Conservation (phyloP, 2,797 vertebrate genomes). For the Acomys russatus region DNA sequence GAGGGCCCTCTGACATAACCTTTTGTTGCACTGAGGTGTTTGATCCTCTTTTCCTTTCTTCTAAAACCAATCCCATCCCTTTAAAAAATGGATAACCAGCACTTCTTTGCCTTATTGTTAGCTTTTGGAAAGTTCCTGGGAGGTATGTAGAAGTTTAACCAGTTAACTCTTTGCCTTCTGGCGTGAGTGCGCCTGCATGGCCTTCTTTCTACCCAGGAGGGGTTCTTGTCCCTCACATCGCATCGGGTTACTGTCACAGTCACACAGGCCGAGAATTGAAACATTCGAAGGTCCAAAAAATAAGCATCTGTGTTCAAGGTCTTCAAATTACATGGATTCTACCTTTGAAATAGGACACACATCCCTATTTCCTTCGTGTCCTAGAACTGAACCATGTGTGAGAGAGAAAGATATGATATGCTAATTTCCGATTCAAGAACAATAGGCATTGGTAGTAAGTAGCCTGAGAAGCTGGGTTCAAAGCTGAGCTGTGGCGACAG, state of each 20-base stretch:
- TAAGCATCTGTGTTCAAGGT: slow-evolving; percentile 66
- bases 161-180: slow-evolving; percentile 90
- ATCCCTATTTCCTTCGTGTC: slow-evolving; percentile 79
- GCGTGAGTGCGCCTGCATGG: background rate
- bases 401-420: slow-evolving; percentile 72
- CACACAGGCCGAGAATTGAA: slow-evolving; percentile 78
- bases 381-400: slow-evolving; percentile 83
- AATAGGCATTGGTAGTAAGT: slow-evolving; percentile 79
- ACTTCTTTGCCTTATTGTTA: slow-evolving; percentile 92
- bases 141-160: slow-evolving; percentile 91
- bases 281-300: slow-evolving; percentile 68
- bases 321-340: slow-evolving; percentile 80
- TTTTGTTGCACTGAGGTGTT: slow-evolving; percentile 98
- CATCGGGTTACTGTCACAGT: slow-evolving; percentile 86
- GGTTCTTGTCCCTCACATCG: slow-evolving; percentile 84
- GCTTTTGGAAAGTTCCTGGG: slow-evolving; percentile 90
- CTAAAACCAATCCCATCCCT: slow-evolving; percentile 92
- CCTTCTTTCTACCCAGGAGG: slow-evolving; percentile 55
- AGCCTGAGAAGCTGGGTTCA: slow-evolving; percentile 82
- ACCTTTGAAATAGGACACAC: slow-evolving; percentile 76
- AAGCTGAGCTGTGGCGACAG: slow-evolving; percentile 79
- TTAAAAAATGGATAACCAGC: slow-evolving; percentile 93
- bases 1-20: slow-evolving; percentile 97
- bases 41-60: slow-evolving; percentile 98
- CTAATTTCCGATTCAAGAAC: slow-evolving; percentile 74